Evolutionary conservation across 2,888 invertebrate species (phyloP).

Genomic region (Lobophora halterata): DNA sequence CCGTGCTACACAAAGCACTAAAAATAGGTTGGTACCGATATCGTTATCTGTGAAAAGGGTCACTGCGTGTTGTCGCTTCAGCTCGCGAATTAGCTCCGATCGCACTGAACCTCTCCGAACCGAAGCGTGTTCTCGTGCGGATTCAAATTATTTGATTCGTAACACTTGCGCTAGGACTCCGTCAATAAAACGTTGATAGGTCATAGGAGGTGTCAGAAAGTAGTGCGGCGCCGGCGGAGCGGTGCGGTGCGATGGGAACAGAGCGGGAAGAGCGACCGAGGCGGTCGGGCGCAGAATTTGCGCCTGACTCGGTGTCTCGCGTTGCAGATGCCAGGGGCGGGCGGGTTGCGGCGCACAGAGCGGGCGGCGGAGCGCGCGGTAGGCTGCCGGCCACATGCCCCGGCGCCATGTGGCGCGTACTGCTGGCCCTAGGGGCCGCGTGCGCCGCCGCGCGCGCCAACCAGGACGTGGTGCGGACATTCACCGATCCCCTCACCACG

Average conservation of each 20-base stretch:
- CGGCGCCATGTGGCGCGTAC: constrained; percentile 79
- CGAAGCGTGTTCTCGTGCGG: constrained; percentile 59
- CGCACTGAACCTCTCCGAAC: constrained; percentile 77
- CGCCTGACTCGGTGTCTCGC: constrained; percentile 75
- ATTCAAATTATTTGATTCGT: constrained; percentile 37
- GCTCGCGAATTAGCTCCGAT: constrained; percentile 73
- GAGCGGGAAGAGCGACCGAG: constrained; percentile 49
- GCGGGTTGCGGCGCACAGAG: constrained; percentile 57
- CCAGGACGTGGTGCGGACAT: constrained; percentile 85
- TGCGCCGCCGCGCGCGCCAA: constrained; percentile 78
- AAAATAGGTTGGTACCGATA: constrained; percentile 68
- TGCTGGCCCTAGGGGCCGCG: constrained; percentile 80
- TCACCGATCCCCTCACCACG: constrained; percentile 82
- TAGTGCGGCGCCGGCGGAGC: constrained; percentile 57
- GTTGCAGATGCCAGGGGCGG: constrained; percentile 74
- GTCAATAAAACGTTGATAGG: constrained; percentile 45
- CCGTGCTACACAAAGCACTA: constrained; percentile 20
- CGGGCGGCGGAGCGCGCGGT: constrained; percentile 66
- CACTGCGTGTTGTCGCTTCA: constrained; percentile 61
- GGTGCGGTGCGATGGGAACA: constrained; percentile 75
- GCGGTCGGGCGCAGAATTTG: constrained; percentile 59
- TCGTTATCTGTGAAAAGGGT: constrained; percentile 60
- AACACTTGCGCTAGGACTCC: constrained; percentile 48
- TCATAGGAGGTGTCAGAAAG: constrained; percentile 38
- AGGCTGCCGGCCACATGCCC: constrained; percentile 74